phyloP scores from a whole-genome alignment of 2,797 vertebrate genomes.

The Hippoglossus hippoglossus region DNA sequence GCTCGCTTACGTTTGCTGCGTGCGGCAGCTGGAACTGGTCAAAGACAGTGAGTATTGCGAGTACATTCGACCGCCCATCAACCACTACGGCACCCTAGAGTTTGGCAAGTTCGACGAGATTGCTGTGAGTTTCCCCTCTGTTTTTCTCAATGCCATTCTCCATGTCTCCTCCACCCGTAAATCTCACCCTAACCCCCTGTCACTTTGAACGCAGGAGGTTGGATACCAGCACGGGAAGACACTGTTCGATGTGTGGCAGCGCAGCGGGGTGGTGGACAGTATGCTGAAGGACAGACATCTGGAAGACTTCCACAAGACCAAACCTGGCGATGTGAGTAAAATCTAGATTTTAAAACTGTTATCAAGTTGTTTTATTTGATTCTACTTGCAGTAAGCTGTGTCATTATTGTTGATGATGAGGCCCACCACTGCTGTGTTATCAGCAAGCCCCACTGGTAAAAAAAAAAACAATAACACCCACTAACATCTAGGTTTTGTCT shows the following conservation, averaged over 20 bases:
- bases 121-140: slow-evolving; percentile 83
- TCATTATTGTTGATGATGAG: no score
- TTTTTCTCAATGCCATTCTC: neutral
- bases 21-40: slow-evolving; percentile 93
- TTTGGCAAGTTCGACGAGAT: slow-evolving; percentile 96
- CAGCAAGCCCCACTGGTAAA: no score
- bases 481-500: no score
- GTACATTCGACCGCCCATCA: slow-evolving; percentile 93
- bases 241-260: slow-evolving; percentile 91
- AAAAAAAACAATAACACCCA: no score
- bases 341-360: neutral
- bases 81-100: slow-evolving; percentile 92
- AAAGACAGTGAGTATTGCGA: slow-evolving; percentile 93
- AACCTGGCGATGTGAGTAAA: slow-evolving; percentile 86
- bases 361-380: neutral
- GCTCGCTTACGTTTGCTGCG: slow-evolving; percentile 95
- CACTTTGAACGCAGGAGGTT: slow-evolving; percentile 86
- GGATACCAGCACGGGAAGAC: slow-evolving; percentile 94
- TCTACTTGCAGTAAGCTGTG: neutral
- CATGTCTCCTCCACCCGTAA: neutral
- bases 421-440: no score
- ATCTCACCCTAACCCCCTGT: neutral
- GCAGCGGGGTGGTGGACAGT: slow-evolving; percentile 90
- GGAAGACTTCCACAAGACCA: slow-evolving; percentile 88
- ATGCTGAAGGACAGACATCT: slow-evolving; percentile 92